Evolutionary conservation across 2,888 invertebrate genomes (phyloP).

Genomic region (Acheta domesticus): DNA sequence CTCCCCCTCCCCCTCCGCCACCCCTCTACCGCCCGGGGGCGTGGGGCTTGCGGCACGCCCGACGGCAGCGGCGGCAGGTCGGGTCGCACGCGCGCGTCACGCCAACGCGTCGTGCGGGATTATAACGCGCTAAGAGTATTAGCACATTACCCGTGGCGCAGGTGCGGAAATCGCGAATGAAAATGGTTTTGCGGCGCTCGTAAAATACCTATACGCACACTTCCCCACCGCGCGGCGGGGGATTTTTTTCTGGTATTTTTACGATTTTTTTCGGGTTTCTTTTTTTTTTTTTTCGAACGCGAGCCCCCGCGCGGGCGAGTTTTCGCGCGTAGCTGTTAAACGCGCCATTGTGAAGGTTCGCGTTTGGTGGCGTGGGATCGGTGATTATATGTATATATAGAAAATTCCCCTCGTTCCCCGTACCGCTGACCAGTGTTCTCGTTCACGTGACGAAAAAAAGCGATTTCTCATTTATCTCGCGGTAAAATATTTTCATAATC

Average conservation of each 20-base stretch:
- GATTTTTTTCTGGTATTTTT: not conserved
- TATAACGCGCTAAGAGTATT: slow-evolving; percentile 18
- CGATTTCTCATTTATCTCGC: slow-evolving; percentile 4
- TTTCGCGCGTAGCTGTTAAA: not conserved
- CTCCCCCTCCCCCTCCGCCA: too few species aligned
- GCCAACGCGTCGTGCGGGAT: not conserved
- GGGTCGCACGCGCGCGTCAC: not conserved
- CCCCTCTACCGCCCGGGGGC: too few species aligned
- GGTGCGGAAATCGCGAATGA: slow-evolving; percentile 18
- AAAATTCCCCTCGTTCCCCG: not conserved
- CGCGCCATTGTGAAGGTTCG: not conserved
- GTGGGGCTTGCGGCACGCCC: too few species aligned
- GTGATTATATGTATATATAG: not conserved
- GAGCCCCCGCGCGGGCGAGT: not conserved
- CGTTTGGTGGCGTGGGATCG: not conserved
- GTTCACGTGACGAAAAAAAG: not conserved
- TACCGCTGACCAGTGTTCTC: not conserved
- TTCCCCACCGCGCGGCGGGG: not conserved
- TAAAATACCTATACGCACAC: not conserved
- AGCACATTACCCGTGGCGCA: not conserved
- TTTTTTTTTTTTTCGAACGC: not conserved
- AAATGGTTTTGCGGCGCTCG: slow-evolving; percentile 9
- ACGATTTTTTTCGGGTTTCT: not conserved
- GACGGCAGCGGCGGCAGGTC: too few species aligned
- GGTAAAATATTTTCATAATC: slow-evolving; percentile 1